Base-by-base conservation (phyloP, 2,113 vertebrate genomes). In the Sander vitreus region DNA sequence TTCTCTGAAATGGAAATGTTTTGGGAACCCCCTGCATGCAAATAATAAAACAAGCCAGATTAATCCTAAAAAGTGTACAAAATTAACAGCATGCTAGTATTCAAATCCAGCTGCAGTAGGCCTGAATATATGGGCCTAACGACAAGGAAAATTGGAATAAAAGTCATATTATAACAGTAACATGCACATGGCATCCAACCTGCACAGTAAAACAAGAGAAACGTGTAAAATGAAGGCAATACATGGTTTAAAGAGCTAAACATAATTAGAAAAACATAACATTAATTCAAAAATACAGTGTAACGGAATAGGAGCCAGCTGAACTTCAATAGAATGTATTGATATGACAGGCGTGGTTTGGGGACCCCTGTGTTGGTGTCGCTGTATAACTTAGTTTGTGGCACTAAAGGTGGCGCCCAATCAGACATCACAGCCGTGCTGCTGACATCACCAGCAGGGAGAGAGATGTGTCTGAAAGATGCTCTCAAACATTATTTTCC, bases 401-500 rank as follows among this genome's bases (percentile, higher is more conserved):
- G 48, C 68, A 1, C 36, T 33, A 7, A 19, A 25, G 73, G 48
- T 78, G 71, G 63, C 59, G 48, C 73, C 18, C 65, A 18, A 0
- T 12, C 59, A 23, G 1, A 33, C 68, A 25, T 65, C 79, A 58
- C 76, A 54, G 23, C 50, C 50, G 39, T 19, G 64, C 81, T 48
- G 73, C 76, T 87, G 83, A 84, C 76, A 77, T 80, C 73, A 74
- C 53, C 67, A 43, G 3, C 73, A 19, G 48, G 16, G 27, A 78
- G 70, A 75, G 58, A 75, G 58, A 69, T 25, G 75, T 47, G 76
- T 64, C 58, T 72, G 73, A 57, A 48, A 66, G 64, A 87, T 55
- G 43, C 86, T 74, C 27, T 58, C 68, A 47, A 76, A 81, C 86
- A 82, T 85, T 76, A 83, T 73, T 81, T 72, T 27, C 82, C 72